These are phyloP conservation scores for Scomber colias DNA, from an alignment of 2,113 vertebrate genomes.

Conservation along the genomic window DNA sequence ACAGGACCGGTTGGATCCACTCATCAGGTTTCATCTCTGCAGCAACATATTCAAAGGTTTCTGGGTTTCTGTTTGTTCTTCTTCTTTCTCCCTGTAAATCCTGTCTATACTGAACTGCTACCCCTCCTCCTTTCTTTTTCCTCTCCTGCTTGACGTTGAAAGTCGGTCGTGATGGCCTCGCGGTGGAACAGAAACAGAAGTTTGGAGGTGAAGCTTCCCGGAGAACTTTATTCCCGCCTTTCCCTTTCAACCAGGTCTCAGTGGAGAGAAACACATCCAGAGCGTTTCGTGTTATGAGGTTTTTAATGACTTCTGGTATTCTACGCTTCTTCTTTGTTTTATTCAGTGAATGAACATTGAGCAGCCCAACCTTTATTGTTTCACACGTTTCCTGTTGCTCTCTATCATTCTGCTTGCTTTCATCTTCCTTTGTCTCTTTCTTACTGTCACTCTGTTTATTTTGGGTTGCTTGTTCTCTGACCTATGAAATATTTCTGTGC, in stretches of 20 bases:
- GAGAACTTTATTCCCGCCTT: background rate
- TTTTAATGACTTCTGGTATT: background rate
- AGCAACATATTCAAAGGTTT: background rate
- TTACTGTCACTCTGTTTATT: no score
- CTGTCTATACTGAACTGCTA: background rate
- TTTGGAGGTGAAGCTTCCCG: background rate
- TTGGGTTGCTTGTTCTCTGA: no score
- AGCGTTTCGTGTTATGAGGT: background rate
- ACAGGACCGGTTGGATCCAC: background rate
- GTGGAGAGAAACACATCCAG: background rate
- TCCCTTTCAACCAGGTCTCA: background rate
- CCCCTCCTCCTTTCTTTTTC: background rate
- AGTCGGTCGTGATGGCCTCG: no score
- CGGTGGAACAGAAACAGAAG: background rate
- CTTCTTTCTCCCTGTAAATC: background rate
- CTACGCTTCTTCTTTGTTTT: background rate
- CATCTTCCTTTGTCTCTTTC: no score
- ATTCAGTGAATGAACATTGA: background rate
- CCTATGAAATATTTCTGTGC: no score
- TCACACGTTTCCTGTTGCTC: no score
- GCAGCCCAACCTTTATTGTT: background rate
- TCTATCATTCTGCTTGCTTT: no score
- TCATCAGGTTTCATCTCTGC: background rate
- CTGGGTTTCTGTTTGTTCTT: no score
- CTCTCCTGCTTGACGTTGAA: no score